These are phyloP conservation scores for Atethmia centrago DNA, from an alignment of 2,888 invertebrate genomes.

Conservation along the genomic window DNA sequence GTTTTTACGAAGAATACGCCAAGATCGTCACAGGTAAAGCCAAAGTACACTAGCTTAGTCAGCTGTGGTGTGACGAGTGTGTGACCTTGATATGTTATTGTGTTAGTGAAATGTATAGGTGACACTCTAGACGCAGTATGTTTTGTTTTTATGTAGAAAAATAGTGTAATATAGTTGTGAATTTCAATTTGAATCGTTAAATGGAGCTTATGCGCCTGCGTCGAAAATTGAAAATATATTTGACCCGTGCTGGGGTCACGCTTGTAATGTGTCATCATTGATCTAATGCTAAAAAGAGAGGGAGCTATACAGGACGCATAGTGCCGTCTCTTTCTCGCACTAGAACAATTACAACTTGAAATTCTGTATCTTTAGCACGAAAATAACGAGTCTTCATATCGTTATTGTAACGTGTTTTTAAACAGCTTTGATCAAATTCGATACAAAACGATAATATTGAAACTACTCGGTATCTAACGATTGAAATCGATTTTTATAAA, in stretches of 20 bases:
- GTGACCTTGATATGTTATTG: background rate
- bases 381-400: background rate
- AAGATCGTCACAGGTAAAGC: constrained; percentile 86
- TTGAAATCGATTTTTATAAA: constrained; percentile 18
- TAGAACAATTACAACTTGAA: background rate
- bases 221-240: background rate
- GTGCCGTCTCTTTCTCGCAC: background rate
- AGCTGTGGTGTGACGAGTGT: constrained; percentile 51
- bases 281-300: background rate
- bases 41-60: constrained; percentile 80
- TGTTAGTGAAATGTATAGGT: constrained; percentile 40
- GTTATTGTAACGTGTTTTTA: too few species aligned
- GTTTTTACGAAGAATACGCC: constrained; percentile 92
- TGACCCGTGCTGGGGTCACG: background rate
- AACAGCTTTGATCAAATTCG: background rate
- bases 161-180: background rate
- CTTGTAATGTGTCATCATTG: background rate
- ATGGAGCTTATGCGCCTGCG: background rate
- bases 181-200: constrained; percentile 22
- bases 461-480: background rate
- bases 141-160: constrained; percentile 7
- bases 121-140: constrained; percentile 15
- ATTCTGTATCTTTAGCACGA: background rate
- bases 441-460: background rate
- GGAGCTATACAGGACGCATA: background rate